Evolutionary conservation across 2,113 vertebrate species (phyloP), one percentile per base, ranked within the genome.

Genomic region (Epinephelus cyanopodus): DNA sequence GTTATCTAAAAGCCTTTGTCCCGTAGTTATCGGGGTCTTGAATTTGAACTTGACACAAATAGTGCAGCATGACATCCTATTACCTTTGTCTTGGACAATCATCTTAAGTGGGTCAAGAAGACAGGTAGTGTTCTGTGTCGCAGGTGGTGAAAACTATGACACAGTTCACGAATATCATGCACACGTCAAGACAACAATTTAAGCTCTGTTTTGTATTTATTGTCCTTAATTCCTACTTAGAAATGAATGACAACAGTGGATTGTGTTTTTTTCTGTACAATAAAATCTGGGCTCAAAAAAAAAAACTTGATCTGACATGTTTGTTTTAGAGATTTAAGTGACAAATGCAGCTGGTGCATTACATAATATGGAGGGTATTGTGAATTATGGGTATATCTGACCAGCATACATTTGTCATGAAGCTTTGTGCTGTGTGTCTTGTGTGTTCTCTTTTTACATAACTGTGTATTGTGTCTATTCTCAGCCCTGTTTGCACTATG

Each of bases 81-180:
- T 47, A 54, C 74, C 57, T 82, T 91, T 90, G 76, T 90, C n/a
- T 17, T 17, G 21, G 25, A 74, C 39, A 58, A 57, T 75, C 48
- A 15, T 61, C 64, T 70, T 1, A 84, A 91, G 39, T 91, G 73
- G 90, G 90, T 85, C 83, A 84, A 64, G 54, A 76, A 68, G 77
- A 68, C 65, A 76, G 27, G 37, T 45, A 19, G 42, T 47, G 62
- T 87, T 86, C 19, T n/a, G 37, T 77, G 11, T 68, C 75, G 4
- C 6, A 75, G 70, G 76, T 82, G 57, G 15, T 39, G 47, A 71
- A 70, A 29, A 39, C 27, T 53, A 19, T 19, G 45, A 82, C 69
- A 75, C n/a, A 29, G 45, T 78, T 77, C 21, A 37, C n/a, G 29
- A 52, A 11, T 4, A n/a, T 63, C 18, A 71, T 19, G 11, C 2